phyloP scores from a whole-genome alignment of 2,113 vertebrate species.

The Ochotona princeps region DNA sequence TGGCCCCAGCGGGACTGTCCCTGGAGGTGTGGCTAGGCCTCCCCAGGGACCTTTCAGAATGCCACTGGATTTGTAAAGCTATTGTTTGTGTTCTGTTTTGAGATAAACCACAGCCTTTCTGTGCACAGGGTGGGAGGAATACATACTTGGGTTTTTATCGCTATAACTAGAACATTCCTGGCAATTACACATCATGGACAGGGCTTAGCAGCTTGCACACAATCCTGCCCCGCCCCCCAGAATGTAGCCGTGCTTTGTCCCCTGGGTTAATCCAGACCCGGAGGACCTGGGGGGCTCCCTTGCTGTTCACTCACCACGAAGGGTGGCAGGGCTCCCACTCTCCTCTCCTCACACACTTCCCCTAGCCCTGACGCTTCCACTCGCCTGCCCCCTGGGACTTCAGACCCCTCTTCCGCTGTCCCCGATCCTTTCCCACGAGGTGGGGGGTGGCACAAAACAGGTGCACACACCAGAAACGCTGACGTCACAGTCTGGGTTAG shows the following conservation, averaged over 20 bases:
- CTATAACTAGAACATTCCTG: slow-evolving; percentile 22
- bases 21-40: background rate
- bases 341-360: slow-evolving; percentile 24
- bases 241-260: background rate
- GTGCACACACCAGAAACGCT: slow-evolving; percentile 49
- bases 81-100: background rate
- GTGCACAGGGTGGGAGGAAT: background rate
- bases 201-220: background rate
- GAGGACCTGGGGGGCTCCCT: background rate
- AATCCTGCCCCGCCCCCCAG: too few species aligned
- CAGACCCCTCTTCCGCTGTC: slow-evolving; percentile 36
- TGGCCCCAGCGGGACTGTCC: background rate
- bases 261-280: background rate
- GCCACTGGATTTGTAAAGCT: background rate
- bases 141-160: background rate
- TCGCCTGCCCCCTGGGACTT: background rate
- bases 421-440: background rate
- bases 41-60: background rate
- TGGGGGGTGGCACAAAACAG: background rate
- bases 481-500: slow-evolving; percentile 49
- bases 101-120: slow-evolving; percentile 17
- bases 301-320: background rate
- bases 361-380: too few species aligned
- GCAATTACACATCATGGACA: background rate
- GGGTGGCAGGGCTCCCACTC: background rate